phyloP scores from a whole-genome alignment of 1,140 invertebrate species.

The Bombus sylvicola region DNA sequence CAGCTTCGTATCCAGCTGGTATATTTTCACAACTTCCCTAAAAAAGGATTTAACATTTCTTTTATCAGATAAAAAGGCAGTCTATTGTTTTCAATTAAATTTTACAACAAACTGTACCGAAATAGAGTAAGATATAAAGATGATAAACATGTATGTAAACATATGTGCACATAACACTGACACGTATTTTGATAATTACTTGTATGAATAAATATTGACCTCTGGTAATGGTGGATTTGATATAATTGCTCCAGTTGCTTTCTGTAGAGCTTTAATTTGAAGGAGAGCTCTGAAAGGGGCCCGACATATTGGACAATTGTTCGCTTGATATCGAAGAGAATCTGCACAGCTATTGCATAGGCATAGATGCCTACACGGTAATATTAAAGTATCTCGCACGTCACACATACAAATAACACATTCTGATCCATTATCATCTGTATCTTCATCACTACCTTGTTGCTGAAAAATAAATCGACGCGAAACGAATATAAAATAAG shows the following conservation, averaged over 20 bases:
- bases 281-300: conserved; percentile 98
- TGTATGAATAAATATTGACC: conserved; percentile 62
- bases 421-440: conserved; percentile 98
- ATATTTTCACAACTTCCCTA: conserved; percentile 91
- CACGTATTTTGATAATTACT: not conserved
- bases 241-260: conserved; percentile 84
- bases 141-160: not conserved
- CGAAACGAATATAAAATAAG: conserved; percentile 2
- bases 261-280: conserved; percentile 97
- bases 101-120: not conserved
- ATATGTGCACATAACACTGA: too few relatives aligned
- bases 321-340: conserved; percentile 97
- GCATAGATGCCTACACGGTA: conserved; percentile 99
- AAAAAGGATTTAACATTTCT: conserved; percentile 19
- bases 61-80: not conserved
- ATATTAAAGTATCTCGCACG: conserved; percentile 97
- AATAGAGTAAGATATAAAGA: not conserved
- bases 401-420: conserved; percentile 99
- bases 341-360: conserved; percentile 98
- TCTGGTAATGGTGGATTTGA: conserved; percentile 82
- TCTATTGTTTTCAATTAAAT: not conserved
- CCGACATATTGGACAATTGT: conserved; percentile 99
- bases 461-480: conserved; percentile 72
- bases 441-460: conserved; percentile 92
- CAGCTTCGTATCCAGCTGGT: conserved; percentile 96